Conservation (phyloP, 2,797 vertebrate species). For the Sebastes trivittatus region DNA sequence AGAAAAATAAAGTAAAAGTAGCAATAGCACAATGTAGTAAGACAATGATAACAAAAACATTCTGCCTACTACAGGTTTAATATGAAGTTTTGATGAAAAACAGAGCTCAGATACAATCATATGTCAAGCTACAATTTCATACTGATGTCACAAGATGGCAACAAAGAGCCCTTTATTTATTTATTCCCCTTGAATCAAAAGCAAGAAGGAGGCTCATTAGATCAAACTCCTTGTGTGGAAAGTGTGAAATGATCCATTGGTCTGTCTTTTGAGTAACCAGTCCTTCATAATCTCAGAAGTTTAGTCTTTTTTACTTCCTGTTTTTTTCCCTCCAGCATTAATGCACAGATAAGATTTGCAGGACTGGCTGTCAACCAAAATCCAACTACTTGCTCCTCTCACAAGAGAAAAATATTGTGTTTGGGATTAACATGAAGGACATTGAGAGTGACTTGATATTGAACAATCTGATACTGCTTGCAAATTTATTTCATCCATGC, state of each 20-base stretch:
- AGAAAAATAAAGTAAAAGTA: no score
- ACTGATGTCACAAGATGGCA: not conserved
- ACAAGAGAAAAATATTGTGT: no score
- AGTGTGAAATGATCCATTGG: not conserved
- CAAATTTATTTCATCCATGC: no score
- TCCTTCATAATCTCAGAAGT: not conserved
- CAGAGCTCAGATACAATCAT: not conserved
- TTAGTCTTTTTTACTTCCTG: not conserved
- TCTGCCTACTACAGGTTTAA: no score
- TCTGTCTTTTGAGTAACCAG: not conserved
- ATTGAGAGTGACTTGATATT: no score
- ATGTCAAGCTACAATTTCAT: not conserved
- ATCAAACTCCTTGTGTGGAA: not conserved
- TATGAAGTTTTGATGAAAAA: no score
- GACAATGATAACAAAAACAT: no score
- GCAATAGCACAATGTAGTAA: no score
- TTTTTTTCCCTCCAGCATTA: not conserved
- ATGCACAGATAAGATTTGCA: not conserved
- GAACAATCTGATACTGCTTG: no score
- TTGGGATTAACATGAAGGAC: no score
- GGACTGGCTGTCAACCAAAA: no score
- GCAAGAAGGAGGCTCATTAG: not conserved
- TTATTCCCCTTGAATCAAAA: not conserved
- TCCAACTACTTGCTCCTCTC: no score
- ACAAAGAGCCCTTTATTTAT: not conserved